These are phyloP conservation scores for Toxonevra muliebris DNA, from an alignment of 2,888 invertebrate genomes.

Conservation along the genomic window DNA sequence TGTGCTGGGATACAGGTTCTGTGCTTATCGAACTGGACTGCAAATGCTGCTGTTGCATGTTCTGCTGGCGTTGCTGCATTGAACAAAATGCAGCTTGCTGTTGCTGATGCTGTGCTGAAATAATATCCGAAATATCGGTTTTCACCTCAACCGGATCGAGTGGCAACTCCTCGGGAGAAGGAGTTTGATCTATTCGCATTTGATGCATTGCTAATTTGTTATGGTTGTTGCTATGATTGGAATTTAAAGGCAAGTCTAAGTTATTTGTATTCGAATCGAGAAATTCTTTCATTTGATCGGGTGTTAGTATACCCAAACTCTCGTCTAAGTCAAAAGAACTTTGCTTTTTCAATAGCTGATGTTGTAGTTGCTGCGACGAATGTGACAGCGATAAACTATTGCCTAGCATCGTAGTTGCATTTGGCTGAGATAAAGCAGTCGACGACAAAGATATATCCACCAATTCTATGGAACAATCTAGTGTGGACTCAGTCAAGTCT, in stretches of 20 bases:
- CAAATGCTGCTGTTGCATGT: conserved; percentile 37
- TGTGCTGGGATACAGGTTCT: conserved; percentile 41
- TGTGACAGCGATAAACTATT: conserved; percentile 28
- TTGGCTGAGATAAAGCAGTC: conserved; percentile 48
- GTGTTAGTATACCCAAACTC: conserved; percentile 86
- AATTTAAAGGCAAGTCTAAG: conserved; percentile 66
- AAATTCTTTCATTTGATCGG: conserved; percentile 86
- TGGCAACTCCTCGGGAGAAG: conserved; percentile 86
- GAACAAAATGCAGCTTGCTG: conserved; percentile 30
- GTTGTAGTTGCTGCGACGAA: conserved; percentile 42
- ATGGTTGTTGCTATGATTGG: conserved; percentile 56
- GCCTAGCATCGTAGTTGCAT: conserved; percentile 20
- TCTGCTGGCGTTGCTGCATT: conserved; percentile 34
- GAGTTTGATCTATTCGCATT: conserved; percentile 77
- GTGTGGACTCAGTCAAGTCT: conserved; percentile 60
- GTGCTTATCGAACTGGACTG: conserved; percentile 33
- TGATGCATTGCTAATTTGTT: conserved; percentile 57
- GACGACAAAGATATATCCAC: conserved; percentile 62
- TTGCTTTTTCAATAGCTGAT: conserved; percentile 69
- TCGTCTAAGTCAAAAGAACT: conserved; percentile 84
- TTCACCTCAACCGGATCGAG: conserved; percentile 77
- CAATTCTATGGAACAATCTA: conserved; percentile 64
- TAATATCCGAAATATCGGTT: conserved; percentile 68
- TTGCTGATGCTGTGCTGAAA: conserved; percentile 58
- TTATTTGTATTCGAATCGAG: conserved; percentile 70